phyloP scores from a whole-genome alignment of 2,113 vertebrate species.

The Manacus vitellinus region DNA sequence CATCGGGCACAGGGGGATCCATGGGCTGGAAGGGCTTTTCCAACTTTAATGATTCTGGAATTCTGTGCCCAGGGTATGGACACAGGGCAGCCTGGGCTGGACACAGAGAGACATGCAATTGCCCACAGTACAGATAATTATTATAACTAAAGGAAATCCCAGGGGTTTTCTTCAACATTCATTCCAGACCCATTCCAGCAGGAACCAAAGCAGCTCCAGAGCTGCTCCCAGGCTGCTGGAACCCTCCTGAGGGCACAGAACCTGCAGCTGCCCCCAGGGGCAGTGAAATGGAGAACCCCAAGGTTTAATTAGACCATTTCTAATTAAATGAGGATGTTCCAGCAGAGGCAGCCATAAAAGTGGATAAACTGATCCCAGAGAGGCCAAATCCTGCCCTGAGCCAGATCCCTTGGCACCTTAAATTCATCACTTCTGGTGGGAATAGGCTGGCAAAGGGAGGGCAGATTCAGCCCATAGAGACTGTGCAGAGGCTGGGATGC shows the following conservation, averaged over 20 bases:
- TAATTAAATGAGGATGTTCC: background rate
- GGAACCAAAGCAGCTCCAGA: background rate
- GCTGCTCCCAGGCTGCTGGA: background rate
- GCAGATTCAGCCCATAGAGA: background rate
- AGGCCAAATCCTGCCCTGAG: too few species aligned
- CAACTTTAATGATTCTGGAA: background rate
- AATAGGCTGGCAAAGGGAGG: rapidly evolving
- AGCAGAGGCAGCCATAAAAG: background rate
- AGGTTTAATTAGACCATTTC: background rate
- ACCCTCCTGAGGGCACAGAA: background rate
- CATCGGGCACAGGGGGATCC: background rate
- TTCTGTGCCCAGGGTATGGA: background rate
- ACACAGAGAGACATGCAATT: background rate
- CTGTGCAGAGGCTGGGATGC: background rate
- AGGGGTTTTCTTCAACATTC: background rate
- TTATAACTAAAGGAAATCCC: background rate
- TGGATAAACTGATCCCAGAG: rapidly evolving
- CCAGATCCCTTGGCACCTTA: background rate
- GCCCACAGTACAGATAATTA: background rate
- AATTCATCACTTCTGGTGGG: background rate
- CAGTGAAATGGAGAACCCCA: background rate
- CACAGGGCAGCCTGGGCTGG: background rate
- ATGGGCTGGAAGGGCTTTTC: background rate
- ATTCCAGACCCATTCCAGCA: background rate
- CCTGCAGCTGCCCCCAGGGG: background rate